Evolutionary conservation across 1,140 invertebrate genomes (phyloP), one percentile per base, ranked within the genome.

Genomic region (Whitmania pigra): DNA sequence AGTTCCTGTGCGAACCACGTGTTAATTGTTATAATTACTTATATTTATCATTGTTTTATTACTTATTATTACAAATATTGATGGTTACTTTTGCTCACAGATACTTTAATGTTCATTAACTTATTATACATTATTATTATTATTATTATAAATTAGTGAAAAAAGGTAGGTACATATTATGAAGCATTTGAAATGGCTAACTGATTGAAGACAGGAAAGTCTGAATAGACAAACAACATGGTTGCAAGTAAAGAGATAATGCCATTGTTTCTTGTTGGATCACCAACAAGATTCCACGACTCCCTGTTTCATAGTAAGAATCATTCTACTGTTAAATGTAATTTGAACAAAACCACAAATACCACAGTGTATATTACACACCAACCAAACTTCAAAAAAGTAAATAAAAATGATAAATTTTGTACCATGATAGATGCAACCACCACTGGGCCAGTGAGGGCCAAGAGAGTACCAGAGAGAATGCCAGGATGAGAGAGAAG

Each of bases 191-290:
- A 22, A 22, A 53, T 22, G 40, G 31, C 67, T 22, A 40, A 68
- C 67, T 53, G 53, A 53, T 53, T 54, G 29, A 31, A 54, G 53
- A 27, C 53, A 13, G 69, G 69, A 27, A 71, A 71, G 53, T 71
- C 69, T 15, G 69, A 20, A 55, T 71, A 54, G 53, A 71, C 55
- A 53, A 71, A 71, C 36, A 71, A 54, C 31, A 55, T 55, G 69
- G 55, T 55, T 31, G 49, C 53, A 31, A 71, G 31, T 40, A 53
- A 49, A 29, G 53, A 13, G 43, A 71, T 53, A 18, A 71, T 31
- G 18, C 69, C 69, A 7, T 31, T 71, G 69, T 49, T 53, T 5
- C 53, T 55, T 53, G 55, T 53, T 20, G 69, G 69, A 27, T 53
- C 53, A 31, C 55, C 69, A 25, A 22, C n/a, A 40, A 71, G 53